These are phyloP conservation scores for Pteropus alecto DNA, from an alignment of 2,113 vertebrate genomes.

Conservation along the genomic window DNA sequence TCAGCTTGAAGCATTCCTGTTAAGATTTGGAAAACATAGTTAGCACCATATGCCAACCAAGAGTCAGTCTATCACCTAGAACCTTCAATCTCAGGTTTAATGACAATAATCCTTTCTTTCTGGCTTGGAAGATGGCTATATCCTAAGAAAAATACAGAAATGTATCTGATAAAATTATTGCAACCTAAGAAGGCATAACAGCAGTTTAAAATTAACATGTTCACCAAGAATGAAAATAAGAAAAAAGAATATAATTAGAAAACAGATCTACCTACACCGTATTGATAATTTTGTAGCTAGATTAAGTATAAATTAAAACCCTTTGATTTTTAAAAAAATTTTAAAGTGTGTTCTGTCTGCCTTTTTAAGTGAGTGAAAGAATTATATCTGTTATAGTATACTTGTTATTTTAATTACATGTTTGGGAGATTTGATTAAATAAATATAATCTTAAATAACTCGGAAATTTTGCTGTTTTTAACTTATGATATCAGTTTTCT, in stretches of 20 bases:
- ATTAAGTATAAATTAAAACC: not conserved
- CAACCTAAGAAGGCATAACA: not conserved
- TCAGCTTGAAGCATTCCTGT: not conserved
- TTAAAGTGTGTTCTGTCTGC: not conserved
- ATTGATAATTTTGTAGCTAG: not conserved
- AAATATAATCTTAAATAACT: not conserved
- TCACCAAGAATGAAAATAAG: not conserved
- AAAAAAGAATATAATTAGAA: not conserved
- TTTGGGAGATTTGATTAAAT: not conserved
- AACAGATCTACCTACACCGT: not conserved
- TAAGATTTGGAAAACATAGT: not conserved
- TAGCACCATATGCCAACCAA: not conserved
- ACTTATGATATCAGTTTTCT: not conserved
- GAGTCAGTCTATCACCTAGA: not conserved
- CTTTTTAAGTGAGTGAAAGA: not conserved
- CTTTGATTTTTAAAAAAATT: not conserved
- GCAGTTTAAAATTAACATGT: not conserved
- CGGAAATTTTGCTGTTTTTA: not conserved
- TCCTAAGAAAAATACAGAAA: not conserved
- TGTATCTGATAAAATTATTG: not conserved
- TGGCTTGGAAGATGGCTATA: not conserved
- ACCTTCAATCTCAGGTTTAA: not conserved
- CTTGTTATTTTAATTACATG: not conserved
- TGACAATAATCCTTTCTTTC: not conserved
- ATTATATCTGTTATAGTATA: not conserved